These are phyloP conservation scores for Nemoura dubitans DNA, from an alignment of 2,888 invertebrate species.

Conservation along the genomic window DNA sequence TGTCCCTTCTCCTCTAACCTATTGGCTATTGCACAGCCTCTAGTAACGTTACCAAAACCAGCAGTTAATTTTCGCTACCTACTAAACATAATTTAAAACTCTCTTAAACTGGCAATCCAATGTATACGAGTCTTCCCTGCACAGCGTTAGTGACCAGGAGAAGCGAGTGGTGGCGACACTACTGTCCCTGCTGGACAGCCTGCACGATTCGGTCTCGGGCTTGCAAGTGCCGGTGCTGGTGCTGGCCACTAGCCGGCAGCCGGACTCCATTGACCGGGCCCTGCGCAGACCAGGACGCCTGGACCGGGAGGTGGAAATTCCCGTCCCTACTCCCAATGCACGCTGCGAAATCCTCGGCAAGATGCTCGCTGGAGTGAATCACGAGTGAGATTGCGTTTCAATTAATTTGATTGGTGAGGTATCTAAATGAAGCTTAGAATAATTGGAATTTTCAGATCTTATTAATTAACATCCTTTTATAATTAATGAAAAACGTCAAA, in stretches of 20 bases:
- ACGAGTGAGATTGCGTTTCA: conserved; percentile 60
- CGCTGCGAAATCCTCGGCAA: conserved; percentile 75
- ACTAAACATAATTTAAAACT: too few species aligned
- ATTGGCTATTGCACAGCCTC: too few species aligned
- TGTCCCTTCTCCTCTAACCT: too few species aligned
- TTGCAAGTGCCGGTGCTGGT: conserved; percentile 76
- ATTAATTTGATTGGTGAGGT: too few species aligned
- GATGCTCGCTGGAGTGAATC: conserved; percentile 67
- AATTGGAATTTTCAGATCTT: too few species aligned
- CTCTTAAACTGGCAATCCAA: too few species aligned
- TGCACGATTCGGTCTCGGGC: conserved; percentile 61
- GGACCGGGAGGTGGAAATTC: conserved; percentile 83
- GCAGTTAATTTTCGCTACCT: too few species aligned
- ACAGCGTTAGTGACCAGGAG: conserved; percentile 72
- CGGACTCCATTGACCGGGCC: conserved; percentile 78
- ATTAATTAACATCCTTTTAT: too few species aligned
- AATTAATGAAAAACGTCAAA: too few species aligned
- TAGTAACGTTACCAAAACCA: too few species aligned
- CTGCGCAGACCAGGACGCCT: conserved; percentile 81
- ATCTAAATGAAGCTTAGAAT: too few species aligned
- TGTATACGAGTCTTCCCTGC: too few species aligned
- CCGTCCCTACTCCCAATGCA: conserved; percentile 74
- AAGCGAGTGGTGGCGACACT: conserved; percentile 77
- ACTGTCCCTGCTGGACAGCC: conserved; percentile 66
- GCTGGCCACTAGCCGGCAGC: conserved; percentile 80